Evolutionary conservation across 2,113 vertebrate genomes (phyloP).

Genomic region (Vombatus ursinus): DNA sequence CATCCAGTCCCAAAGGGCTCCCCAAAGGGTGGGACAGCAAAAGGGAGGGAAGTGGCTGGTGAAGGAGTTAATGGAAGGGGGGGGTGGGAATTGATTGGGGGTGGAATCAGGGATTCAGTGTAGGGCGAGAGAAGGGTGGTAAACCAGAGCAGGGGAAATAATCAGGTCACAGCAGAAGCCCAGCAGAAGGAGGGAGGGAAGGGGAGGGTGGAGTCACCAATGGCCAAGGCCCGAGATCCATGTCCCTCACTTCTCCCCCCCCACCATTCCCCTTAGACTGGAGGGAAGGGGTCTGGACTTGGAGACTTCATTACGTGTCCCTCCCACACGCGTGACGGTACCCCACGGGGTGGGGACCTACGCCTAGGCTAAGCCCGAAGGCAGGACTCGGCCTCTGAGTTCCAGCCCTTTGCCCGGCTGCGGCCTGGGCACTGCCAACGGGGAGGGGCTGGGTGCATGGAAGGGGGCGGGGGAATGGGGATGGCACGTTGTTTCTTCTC

Average conservation of each 20-base stretch:
- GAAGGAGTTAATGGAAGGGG: conserved; percentile 2
- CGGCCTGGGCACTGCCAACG: conserved; percentile 71
- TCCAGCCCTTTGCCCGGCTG: conserved; percentile 64
- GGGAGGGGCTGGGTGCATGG: conserved; percentile 55
- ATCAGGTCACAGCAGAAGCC: conserved; percentile 68
- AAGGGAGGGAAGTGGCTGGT: conserved; percentile 38
- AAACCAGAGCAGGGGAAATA: conserved; percentile 54
- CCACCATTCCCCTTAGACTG: background rate
- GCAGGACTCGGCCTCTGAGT: conserved; percentile 31
- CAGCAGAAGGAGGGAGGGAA: conserved; percentile 28
- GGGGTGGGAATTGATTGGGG: background rate
- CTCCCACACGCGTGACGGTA: conserved; percentile 70
- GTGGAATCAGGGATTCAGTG: background rate
- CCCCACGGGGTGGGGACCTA: conserved; percentile 56
- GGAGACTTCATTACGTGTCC: conserved; percentile 50
- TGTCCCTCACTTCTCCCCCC: conserved; percentile 18
- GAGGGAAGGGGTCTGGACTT: conserved; percentile 53
- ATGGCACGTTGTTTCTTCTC: background rate
- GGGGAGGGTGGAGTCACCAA: conserved; percentile 39
- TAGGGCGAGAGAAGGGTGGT: conserved; percentile 35
- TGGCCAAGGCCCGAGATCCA: conserved; percentile 1
- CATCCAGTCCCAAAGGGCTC: conserved; percentile 27
- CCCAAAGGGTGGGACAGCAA: conserved; percentile 26
- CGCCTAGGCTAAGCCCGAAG: conserved; percentile 40
- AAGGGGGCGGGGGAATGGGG: conserved; percentile 27